Percentiles rank a stretch among this genome's conserved stretches.
These are phyloP conservation scores for Yponomeuta malinellus DNA, from an alignment of 2,888 invertebrate genomes.

Conservation along the genomic window DNA sequence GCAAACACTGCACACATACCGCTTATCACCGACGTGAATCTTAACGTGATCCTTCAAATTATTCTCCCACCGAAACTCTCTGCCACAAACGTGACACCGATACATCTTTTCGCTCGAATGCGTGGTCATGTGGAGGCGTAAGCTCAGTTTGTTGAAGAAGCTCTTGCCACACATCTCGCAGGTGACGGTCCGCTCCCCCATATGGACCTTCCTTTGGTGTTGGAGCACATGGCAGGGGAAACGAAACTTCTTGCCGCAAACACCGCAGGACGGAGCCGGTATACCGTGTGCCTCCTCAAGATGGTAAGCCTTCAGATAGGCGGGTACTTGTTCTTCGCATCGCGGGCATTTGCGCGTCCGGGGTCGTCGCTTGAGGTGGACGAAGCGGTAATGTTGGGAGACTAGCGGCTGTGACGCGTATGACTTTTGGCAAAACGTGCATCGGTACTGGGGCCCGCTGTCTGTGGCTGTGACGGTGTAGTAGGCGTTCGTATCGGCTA, in stretches of 20 bases:
- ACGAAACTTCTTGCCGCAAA: slow-evolving; percentile 46
- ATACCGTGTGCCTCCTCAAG: slow-evolving; percentile 45
- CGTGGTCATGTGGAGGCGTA: slow-evolving; percentile 30
- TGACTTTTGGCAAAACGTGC: slow-evolving; percentile 36
- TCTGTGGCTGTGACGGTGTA: slow-evolving; percentile 30
- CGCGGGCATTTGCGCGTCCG: slow-evolving; percentile 38
- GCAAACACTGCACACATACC: slow-evolving; percentile 52
- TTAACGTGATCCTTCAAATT: slow-evolving; percentile 24
- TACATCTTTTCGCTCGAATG: slow-evolving; percentile 36
- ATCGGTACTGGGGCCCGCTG: slow-evolving; percentile 20
- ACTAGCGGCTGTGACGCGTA: slow-evolving; percentile 41
- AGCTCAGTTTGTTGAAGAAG: slow-evolving; percentile 42
- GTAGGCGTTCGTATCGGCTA: slow-evolving; percentile 30
- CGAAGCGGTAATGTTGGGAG: slow-evolving; percentile 46
- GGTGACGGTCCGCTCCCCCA: slow-evolving; percentile 45
- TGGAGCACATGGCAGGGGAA: slow-evolving; percentile 38
- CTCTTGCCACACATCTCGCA: slow-evolving; percentile 67
- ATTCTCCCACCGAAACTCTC: slow-evolving; percentile 31
- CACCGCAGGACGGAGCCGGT: slow-evolving; percentile 43
- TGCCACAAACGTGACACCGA: slow-evolving; percentile 30
- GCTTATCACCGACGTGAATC: slow-evolving; percentile 46
- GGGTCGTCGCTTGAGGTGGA: slow-evolving; percentile 42
- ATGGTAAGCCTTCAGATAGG: slow-evolving; percentile 37
- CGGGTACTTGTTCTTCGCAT: slow-evolving; percentile 39
- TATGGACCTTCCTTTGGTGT: slow-evolving; percentile 46